Base-by-base conservation (phyloP, 2,888 invertebrate species). In the Osmoderma eremita region DNA sequence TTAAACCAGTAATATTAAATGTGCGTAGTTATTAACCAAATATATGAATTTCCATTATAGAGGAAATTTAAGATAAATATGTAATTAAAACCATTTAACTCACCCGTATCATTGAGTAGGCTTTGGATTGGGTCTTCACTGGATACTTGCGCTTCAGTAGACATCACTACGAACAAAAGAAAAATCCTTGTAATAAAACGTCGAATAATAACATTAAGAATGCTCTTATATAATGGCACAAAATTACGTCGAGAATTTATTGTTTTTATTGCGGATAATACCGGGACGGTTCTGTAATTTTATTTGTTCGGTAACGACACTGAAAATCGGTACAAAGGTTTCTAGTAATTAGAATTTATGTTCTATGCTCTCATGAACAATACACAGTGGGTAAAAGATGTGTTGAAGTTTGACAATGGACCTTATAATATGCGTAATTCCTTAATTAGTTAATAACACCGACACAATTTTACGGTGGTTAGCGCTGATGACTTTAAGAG, bases 51-150 rank as follows among this genome's bases (percentile, higher is more conserved):
- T n/a, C n/a, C n/a, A n/a, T n/a, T n/a, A n/a, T n/a, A n/a, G n/a
- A n/a, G n/a, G n/a, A n/a, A n/a, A n/a, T n/a, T n/a, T n/a, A n/a
- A n/a, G n/a, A n/a, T n/a, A n/a, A n/a, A n/a, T n/a, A n/a, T n/a
- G n/a, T n/a, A n/a, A n/a, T n/a, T n/a, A n/a, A n/a, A n/a, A n/a
- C n/a, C n/a, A n/a, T n/a, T n/a, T n/a, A n/a, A 75, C 83, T 84
- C 78, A 88, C 88, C 87, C 73, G 88, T 88, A 78, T 87, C 87
- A 81, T 88, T 88, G 82, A 87, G 86, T 74, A 87, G 81, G 72
- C 85, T 86, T 80, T 86, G 87, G 79, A 87, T 86, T 77, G 78
- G 74, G 56, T 87, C 87, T 79, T 87, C 86, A 80, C 85, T 86
- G 82, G 86, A 84, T 82, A 86, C 86, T 83, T 87, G 87, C 81